Evolutionary conservation across 2,797 vertebrate species (phyloP).

Genomic region (Aotus griseimembra): DNA sequence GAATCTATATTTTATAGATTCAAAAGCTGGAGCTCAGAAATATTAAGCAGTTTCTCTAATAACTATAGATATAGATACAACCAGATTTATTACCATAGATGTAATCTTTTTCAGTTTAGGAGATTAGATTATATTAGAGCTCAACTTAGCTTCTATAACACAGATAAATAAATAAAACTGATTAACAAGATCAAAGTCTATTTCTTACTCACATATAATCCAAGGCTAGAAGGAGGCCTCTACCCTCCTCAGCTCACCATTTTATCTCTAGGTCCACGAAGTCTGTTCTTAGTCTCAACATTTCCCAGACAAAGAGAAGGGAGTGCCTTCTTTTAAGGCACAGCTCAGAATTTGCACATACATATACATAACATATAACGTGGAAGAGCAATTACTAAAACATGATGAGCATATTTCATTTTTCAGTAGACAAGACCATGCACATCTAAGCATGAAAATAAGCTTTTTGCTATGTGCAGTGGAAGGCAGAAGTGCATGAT

Average conservation of each 20-base stretch:
- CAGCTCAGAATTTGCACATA: not conserved
- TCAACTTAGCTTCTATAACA: constrained; percentile 29
- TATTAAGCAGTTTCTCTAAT: constrained; percentile 19
- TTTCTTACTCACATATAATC: not conserved
- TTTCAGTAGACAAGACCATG: not conserved
- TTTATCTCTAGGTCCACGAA: not conserved
- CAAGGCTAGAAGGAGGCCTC: not conserved
- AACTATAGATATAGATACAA: constrained; percentile 2
- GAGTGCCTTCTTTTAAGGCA: not conserved
- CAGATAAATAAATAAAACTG: constrained; percentile 34
- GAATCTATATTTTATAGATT: constrained; percentile 20
- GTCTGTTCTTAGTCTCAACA: not conserved
- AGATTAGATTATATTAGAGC: constrained; percentile 11
- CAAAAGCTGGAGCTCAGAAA: not conserved
- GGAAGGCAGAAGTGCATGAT: not conserved
- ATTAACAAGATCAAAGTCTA: constrained; percentile 6
- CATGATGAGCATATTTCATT: not conserved
- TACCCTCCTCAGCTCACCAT: not conserved
- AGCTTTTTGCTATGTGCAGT: not conserved
- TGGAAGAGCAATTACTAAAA: not conserved
- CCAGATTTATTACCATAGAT: not conserved
- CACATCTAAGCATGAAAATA: not conserved
- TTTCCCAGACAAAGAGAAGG: not conserved
- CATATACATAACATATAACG: not conserved
- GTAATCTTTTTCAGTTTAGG: not conserved